phyloP scores from a whole-genome alignment of 1,140 invertebrate genomes.

The Linepithema humile region DNA sequence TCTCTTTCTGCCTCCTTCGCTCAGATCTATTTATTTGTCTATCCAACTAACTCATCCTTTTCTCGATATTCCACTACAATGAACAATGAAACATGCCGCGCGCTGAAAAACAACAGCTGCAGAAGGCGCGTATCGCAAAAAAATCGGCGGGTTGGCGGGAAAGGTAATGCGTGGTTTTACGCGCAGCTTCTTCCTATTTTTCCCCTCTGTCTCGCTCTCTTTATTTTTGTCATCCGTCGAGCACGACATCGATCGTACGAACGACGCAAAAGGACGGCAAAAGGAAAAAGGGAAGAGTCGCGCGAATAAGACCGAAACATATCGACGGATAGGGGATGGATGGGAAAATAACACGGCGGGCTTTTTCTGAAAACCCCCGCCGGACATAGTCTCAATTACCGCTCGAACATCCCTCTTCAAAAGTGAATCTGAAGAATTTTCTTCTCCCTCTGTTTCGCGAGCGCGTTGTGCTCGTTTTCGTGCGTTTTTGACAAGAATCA shows the following conservation, averaged over 20 bases:
- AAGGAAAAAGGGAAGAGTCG: conserved; percentile 16
- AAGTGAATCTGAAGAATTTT: background rate
- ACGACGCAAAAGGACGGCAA: conserved; percentile 28
- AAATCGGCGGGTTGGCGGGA: conserved; percentile 11
- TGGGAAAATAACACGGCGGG: conserved; percentile 16
- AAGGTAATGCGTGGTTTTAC: conserved; percentile 12
- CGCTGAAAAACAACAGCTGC: conserved; percentile 41
- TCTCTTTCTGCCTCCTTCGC: background rate
- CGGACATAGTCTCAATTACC: conserved; percentile 50
- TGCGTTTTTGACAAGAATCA: background rate
- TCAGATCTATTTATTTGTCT: conserved; percentile 28
- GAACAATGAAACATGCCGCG: conserved; percentile 34
- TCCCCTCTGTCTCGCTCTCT: background rate
- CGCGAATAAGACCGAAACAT: conserved; percentile 15
- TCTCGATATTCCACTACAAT: background rate
- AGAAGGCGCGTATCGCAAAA: conserved; percentile 14
- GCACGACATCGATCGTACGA: conserved; percentile 38
- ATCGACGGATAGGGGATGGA: background rate
- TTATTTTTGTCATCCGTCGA: conserved; percentile 36
- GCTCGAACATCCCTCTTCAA: conserved; percentile 36
- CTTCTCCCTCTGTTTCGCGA: background rate
- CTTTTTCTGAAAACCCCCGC: conserved; percentile 43
- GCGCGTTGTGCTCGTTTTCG: background rate
- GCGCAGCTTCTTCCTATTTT: background rate
- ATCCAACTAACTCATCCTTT: background rate